phyloP scores from a whole-genome alignment of 2,888 invertebrate genomes.

The Netelia inedita region DNA sequence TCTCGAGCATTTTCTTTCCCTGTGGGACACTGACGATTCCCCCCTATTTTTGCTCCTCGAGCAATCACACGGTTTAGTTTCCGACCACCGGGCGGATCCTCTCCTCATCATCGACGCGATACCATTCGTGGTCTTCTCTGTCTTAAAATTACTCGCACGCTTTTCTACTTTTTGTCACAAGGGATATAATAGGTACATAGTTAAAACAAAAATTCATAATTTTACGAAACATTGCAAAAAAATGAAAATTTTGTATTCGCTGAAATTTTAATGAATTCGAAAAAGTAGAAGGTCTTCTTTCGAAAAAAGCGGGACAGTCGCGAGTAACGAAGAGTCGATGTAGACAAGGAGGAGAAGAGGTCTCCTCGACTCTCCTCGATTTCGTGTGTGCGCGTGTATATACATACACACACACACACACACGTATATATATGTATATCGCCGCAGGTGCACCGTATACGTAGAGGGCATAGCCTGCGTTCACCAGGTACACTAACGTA shows the following conservation, averaged over 20 bases:
- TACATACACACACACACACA: background rate
- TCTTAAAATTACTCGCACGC: too few relatives aligned
- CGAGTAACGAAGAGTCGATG: background rate
- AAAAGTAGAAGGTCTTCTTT: too few relatives aligned
- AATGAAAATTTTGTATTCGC: too few relatives aligned
- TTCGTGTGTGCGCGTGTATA: background rate
- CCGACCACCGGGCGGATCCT: slow-evolving; percentile 75
- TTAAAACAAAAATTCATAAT: too few relatives aligned
- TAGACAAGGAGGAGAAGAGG: background rate
- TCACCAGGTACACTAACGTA: slow-evolving; percentile 78
- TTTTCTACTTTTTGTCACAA: too few relatives aligned
- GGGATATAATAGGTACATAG: too few relatives aligned
- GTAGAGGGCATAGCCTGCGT: slow-evolving; percentile 46
- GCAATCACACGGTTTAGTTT: slow-evolving; percentile 54
- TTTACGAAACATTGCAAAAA: too few relatives aligned
- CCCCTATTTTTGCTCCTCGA: slow-evolving; percentile 58
- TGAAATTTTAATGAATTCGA: too few relatives aligned
- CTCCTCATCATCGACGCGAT: slow-evolving; percentile 71
- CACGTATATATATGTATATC: slow-evolving; percentile 45
- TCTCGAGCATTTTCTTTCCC: slow-evolving; percentile 4
- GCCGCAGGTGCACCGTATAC: slow-evolving; percentile 80
- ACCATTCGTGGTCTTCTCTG: background rate
- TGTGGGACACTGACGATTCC: slow-evolving; percentile 13
- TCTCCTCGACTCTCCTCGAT: background rate
- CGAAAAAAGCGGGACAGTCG: too few relatives aligned